phyloP scores from a whole-genome alignment of 2,113 vertebrate species.

The Mystacornis crossleyi region DNA sequence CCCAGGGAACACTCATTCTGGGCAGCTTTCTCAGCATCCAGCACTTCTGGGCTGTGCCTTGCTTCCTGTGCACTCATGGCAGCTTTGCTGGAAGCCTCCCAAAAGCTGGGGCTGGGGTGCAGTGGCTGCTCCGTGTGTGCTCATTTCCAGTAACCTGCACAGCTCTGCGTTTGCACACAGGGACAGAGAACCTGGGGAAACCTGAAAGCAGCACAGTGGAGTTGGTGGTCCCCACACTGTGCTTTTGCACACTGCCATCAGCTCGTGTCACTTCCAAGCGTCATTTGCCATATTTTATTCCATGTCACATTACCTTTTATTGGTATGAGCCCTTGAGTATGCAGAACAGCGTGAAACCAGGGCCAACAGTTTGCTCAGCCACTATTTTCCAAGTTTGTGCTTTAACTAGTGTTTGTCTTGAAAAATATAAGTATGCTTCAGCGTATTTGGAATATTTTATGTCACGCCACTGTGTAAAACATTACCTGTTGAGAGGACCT shows the following conservation, averaged over 20 bases:
- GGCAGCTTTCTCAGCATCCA: neutral
- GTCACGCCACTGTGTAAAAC: neutral
- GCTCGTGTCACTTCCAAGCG: neutral
- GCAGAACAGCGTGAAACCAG: neutral
- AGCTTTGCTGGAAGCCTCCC: neutral
- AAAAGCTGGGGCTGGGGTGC: neutral
- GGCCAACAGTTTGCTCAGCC: neutral
- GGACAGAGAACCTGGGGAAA: neutral
- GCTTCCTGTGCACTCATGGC: neutral
- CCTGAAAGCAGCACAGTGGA: neutral
- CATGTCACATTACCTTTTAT: neutral
- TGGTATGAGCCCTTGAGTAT: neutral
- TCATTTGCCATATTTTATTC: neutral
- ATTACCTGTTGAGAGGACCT: neutral
- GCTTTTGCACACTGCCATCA: neutral
- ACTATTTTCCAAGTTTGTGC: neutral
- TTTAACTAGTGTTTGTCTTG: slow-evolving; percentile 2
- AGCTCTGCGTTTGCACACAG: neutral
- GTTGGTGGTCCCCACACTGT: neutral
- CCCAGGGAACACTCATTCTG: neutral
- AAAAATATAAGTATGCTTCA: neutral
- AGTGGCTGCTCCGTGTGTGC: neutral
- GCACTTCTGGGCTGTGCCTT: neutral
- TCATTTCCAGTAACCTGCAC: neutral
- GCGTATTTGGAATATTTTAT: neutral